Evolutionary conservation across 2,797 vertebrate genomes (phyloP).

Genomic region (Aphelocoma californica): DNA sequence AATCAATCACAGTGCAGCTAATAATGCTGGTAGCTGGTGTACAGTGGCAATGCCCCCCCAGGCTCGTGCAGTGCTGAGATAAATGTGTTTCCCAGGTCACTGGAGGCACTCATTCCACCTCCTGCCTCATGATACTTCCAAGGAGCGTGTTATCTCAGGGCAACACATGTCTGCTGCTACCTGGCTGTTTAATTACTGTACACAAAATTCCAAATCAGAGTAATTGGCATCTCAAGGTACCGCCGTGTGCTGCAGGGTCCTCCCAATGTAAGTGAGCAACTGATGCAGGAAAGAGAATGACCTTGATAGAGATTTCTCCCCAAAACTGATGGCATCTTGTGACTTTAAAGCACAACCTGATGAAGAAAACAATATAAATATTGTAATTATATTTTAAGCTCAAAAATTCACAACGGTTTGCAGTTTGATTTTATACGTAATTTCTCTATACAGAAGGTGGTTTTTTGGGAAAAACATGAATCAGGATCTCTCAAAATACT

Average conservation of each 20-base stretch:
- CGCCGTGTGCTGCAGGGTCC: neutral
- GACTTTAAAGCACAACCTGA: neutral
- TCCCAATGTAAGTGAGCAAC: slow-evolving; percentile 15
- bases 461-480: neutral
- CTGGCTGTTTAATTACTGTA: slow-evolving; percentile 71
- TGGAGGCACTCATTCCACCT: slow-evolving; percentile 50
- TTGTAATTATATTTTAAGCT: neutral
- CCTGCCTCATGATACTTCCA: slow-evolving; percentile 52
- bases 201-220: slow-evolving; percentile 53
- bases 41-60: neutral
- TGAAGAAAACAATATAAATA: neutral
- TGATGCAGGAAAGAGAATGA: neutral
- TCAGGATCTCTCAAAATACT: neutral
- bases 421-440: neutral
- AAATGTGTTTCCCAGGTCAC: slow-evolving; percentile 57
- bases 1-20: slow-evolving; percentile 6
- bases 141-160: slow-evolving; percentile 68
- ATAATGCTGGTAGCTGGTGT: neutral
- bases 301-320: slow-evolving; percentile 14
- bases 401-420: neutral
- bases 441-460: neutral
- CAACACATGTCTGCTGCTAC: slow-evolving; percentile 64
- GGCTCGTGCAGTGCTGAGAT: slow-evolving; percentile 45
- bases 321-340: neutral
- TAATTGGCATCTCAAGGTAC: slow-evolving; percentile 44